These are phyloP conservation scores for Paraescarpia echinospica DNA, from an alignment of 1,140 invertebrate genomes.

Conservation along the genomic window DNA sequence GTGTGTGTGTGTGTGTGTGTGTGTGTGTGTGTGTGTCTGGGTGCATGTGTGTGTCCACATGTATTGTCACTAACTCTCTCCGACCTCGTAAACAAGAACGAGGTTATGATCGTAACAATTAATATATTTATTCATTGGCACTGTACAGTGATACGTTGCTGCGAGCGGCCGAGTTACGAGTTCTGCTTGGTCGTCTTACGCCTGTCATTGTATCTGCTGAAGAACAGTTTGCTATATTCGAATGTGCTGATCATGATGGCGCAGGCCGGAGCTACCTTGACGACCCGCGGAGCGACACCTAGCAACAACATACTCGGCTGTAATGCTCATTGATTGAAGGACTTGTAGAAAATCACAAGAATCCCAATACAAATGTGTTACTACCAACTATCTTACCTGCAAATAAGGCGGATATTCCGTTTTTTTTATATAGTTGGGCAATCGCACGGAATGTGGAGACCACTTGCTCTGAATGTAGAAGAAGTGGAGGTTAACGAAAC, in stretches of 20 bases:
- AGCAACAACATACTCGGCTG: constrained; percentile 39
- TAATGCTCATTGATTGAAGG: too few relatives aligned
- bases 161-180: neutral
- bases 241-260: constrained; percentile 98
- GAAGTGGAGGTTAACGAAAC: neutral
- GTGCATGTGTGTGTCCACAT: too few relatives aligned
- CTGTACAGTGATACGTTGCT: neutral
- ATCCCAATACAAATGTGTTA: neutral
- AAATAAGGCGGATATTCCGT: neutral
- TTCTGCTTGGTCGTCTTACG: neutral
- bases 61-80: too few relatives aligned
- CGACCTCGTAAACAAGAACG: neutral
- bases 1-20: too few relatives aligned
- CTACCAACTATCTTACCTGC: neutral
- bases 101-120: neutral
- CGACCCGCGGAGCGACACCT: constrained; percentile 81
- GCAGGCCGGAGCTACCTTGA: constrained; percentile 94
- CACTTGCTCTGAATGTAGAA: neutral
- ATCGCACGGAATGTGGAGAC: neutral
- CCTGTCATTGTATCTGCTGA: constrained; percentile 53
- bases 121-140: neutral
- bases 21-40: too few relatives aligned
- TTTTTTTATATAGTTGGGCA: neutral
- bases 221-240: constrained; percentile 90
- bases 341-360: too few relatives aligned